Evolutionary conservation across 2,888 invertebrate species (phyloP).

Genomic region (Heteropelma amictum): DNA sequence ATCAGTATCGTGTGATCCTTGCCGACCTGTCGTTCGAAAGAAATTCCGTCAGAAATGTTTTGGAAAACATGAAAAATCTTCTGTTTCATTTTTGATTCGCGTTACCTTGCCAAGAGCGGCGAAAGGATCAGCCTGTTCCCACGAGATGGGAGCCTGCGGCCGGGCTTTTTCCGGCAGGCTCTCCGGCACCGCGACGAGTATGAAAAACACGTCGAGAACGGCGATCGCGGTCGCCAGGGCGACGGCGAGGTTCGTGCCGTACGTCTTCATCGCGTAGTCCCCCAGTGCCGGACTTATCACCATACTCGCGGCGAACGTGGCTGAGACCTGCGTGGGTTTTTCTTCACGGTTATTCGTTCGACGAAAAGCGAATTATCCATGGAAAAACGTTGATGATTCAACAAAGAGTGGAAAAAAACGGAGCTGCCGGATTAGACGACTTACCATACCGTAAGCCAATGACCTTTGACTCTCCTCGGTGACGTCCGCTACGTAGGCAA

Average conservation of each 20-base stretch:
- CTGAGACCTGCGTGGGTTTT: too few relatives aligned
- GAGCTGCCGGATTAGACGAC: slow-evolving; percentile 54
- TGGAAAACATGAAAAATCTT: too few relatives aligned
- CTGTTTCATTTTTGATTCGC: neutral
- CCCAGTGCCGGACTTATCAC: slow-evolving; percentile 99
- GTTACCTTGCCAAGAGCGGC: slow-evolving; percentile 80
- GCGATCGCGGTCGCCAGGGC: slow-evolving; percentile 97
- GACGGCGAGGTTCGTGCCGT: slow-evolving; percentile 86
- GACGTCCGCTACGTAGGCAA: slow-evolving; percentile 99
- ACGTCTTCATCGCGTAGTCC: slow-evolving; percentile 90
- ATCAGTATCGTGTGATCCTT: slow-evolving; percentile 97
- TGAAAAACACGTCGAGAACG: slow-evolving; percentile 97
- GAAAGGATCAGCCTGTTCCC: slow-evolving; percentile 99
- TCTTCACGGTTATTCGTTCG: too few relatives aligned
- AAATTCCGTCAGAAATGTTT: too few relatives aligned
- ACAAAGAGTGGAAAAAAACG: slow-evolving; percentile 5
- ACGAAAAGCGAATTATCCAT: neutral
- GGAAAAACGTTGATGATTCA: neutral
- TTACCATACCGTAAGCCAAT: slow-evolving; percentile 95
- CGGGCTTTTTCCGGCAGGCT: slow-evolving; percentile 96
- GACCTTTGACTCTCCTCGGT: slow-evolving; percentile 98
- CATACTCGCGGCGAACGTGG: slow-evolving; percentile 99
- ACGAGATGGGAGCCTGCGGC: slow-evolving; percentile 89
- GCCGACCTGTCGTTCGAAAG: slow-evolving; percentile 92
- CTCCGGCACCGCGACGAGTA: slow-evolving; percentile 98